Evolutionary conservation across 2,113 vertebrate genomes (phyloP).

Genomic region (Electrona antarctica): DNA sequence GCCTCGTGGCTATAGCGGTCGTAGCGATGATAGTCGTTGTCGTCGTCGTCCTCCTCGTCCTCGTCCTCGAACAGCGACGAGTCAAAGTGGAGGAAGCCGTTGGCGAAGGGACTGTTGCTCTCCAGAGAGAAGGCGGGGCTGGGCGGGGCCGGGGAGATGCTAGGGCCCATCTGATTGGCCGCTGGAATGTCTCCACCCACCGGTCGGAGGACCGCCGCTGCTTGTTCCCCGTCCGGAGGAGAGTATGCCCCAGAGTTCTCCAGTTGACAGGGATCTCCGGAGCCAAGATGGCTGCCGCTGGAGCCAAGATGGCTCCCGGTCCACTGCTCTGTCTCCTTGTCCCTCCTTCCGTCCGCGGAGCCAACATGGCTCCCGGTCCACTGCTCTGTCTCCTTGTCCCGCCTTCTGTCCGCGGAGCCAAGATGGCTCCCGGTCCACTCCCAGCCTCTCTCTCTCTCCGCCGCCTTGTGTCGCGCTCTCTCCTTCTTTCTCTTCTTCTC

Average conservation of each 20-base stretch:
- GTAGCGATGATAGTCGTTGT: neutral
- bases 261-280: conserved; percentile 44
- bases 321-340: neutral
- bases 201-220: neutral
- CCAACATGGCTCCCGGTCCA: conserved; percentile 41
- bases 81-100: conserved; percentile 80
- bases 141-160: conserved; percentile 59
- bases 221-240: conserved; percentile 38
- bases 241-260: conserved; percentile 11
- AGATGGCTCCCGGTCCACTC: conserved; percentile 43
- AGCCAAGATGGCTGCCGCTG: neutral
- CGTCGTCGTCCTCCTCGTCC: conserved; percentile 48
- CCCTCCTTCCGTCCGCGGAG: conserved; percentile 7
- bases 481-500: neutral
- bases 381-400: neutral
- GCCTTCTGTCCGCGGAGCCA: neutral
- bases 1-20: conserved; percentile 21
- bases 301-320: conserved; percentile 43
- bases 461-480: neutral
- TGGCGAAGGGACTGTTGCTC: conserved; percentile 76
- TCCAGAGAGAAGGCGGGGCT: conserved; percentile 80
- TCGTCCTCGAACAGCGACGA: conserved; percentile 81
- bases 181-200: conserved; percentile 16
- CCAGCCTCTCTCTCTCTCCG: conserved; percentile 26
- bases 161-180: conserved; percentile 19